Evolutionary conservation across 2,113 vertebrate genomes (phyloP).

Genomic region (Nerophis lumbriciformis): DNA sequence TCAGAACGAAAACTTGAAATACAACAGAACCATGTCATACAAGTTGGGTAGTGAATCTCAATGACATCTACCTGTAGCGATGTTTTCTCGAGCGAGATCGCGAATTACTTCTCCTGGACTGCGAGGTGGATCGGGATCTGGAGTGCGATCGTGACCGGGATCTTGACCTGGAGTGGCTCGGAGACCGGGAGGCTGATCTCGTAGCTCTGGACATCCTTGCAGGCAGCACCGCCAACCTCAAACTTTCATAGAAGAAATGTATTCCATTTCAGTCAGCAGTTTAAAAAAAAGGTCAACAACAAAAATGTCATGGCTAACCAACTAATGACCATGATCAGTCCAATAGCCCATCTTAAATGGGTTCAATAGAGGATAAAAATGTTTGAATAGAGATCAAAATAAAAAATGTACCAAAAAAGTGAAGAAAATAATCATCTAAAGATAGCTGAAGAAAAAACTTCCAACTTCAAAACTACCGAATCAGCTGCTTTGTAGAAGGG

Average conservation of each 20-base stretch:
- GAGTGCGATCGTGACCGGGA: slow-evolving; percentile 88
- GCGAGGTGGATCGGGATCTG: slow-evolving; percentile 74
- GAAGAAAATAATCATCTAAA: slow-evolving; percentile 24
- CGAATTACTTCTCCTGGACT: slow-evolving; percentile 72
- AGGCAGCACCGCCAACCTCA: slow-evolving; percentile 40
- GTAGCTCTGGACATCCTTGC: slow-evolving; percentile 88
- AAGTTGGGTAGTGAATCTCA: no score
- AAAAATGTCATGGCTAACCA: neutral
- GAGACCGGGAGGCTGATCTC: slow-evolving; percentile 88
- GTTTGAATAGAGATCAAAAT: neutral
- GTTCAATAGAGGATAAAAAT: neutral
- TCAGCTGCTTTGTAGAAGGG: slow-evolving; percentile 33
- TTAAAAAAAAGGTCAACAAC: neutral
- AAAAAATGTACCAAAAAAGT: neutral
- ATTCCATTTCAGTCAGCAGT: slow-evolving; percentile 4
- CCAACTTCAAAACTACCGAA: neutral
- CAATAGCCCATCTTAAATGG: neutral
- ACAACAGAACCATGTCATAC: neutral
- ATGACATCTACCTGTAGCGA: slow-evolving; percentile 79
- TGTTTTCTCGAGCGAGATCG: slow-evolving; percentile 83
- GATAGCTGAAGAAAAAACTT: neutral
- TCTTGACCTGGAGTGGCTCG: slow-evolving; percentile 84
- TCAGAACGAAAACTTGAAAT: neutral
- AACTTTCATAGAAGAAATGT: slow-evolving; percentile 50
- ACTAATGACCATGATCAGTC: neutral